Evolutionary conservation across 2,888 invertebrate genomes (phyloP).

Genomic region (Protophormia terraenovae): DNA sequence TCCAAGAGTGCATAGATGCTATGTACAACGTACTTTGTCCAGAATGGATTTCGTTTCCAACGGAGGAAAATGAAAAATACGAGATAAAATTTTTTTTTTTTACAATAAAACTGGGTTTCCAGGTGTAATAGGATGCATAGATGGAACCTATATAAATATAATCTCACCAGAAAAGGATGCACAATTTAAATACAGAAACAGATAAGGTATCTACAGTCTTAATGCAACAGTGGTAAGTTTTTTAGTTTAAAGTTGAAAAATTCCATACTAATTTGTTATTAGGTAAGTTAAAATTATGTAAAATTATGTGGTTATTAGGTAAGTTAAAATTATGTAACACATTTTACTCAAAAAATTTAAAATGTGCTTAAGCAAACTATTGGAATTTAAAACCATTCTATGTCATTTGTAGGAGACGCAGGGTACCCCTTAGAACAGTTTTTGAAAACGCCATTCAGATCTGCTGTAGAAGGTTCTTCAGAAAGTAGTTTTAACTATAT

Average conservation of each 20-base stretch:
- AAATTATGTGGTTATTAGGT: background rate
- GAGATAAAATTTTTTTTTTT: background rate
- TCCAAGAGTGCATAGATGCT: background rate
- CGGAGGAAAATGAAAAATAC: background rate
- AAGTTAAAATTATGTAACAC: too few relatives aligned
- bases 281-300: background rate
- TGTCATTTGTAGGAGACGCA: too few relatives aligned
- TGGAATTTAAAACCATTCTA: too few relatives aligned
- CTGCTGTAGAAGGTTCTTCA: background rate
- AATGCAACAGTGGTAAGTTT: background rate
- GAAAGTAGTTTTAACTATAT: background rate
- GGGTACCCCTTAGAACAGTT: too few relatives aligned
- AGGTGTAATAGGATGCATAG: background rate
- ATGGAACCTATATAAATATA: background rate
- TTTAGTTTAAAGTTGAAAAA: background rate
- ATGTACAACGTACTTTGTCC: background rate
- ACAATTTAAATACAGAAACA: background rate
- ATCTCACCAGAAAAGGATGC: background rate
- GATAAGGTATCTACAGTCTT: background rate
- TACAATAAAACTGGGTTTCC: conserved; percentile 1
- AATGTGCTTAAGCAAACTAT: too few relatives aligned
- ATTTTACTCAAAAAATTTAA: too few relatives aligned
- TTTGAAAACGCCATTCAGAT: too few relatives aligned
- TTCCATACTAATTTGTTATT: too few relatives aligned
- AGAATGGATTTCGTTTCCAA: background rate